These are phyloP conservation scores for Sapayoa aenigma DNA, from an alignment of 2,113 vertebrate species.

Conservation along the genomic window DNA sequence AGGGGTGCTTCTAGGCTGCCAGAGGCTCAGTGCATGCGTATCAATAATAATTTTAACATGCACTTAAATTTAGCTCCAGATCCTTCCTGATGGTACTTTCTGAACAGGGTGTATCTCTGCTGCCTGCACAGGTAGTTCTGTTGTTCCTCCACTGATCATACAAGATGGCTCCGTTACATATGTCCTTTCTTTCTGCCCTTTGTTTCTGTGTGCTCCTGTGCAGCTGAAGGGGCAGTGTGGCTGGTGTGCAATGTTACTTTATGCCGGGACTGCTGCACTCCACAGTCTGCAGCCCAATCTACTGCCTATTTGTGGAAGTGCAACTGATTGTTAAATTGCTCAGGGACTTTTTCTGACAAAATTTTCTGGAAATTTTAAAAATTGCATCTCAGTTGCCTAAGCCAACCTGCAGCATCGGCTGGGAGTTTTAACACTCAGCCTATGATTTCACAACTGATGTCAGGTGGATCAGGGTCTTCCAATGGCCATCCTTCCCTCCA, in stretches of 20 bases:
- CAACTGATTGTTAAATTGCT: background rate
- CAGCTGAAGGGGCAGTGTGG: background rate
- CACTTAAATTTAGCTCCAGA: background rate
- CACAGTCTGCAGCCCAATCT: background rate
- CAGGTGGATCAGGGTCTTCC: background rate
- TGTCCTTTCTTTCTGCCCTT: background rate
- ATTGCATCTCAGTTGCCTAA: background rate
- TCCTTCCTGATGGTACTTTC: background rate
- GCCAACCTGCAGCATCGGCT: background rate
- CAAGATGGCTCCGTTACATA: background rate
- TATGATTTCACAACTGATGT: background rate
- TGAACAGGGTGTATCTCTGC: background rate
- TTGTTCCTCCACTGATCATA: background rate
- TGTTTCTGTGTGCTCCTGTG: background rate
- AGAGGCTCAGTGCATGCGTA: background rate
- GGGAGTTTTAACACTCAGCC: background rate
- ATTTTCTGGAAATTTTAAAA: background rate
- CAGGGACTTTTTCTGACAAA: background rate
- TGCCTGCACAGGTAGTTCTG: background rate
- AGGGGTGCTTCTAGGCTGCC: background rate
- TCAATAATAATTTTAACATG: background rate
- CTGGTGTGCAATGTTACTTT: accelerated
- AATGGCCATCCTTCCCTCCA: accelerated
- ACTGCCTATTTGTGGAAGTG: background rate
- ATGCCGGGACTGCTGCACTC: background rate